A percentile compares a stretch with the other conserved stretches of the same genome.
Evolutionary conservation across 2,113 vertebrate genomes (phyloP).

Genomic region (Dendrocopos noguchii): DNA sequence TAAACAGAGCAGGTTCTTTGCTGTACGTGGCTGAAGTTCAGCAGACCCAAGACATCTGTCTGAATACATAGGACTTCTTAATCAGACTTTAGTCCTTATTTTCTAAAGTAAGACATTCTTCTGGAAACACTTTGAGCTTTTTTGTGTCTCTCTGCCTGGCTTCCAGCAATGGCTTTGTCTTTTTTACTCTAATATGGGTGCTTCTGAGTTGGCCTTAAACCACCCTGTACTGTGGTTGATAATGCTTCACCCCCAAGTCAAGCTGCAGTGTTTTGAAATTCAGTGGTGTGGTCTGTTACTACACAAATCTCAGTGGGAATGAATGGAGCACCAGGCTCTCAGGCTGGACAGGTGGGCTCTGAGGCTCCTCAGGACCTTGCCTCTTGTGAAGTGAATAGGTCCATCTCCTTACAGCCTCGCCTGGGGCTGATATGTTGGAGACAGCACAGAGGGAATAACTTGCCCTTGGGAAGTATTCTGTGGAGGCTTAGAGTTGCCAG

Average conservation of each 20-base stretch:
- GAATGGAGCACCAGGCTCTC: rapidly evolving
- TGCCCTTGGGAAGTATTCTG: neutral
- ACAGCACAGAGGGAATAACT: neutral
- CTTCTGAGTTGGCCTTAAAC: neutral
- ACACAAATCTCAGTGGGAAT: neutral
- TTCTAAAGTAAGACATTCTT: neutral
- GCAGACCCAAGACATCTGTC: neutral
- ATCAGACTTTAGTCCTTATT: neutral
- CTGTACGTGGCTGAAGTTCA: rapidly evolving
- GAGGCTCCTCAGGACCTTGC: neutral
- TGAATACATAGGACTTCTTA: rapidly evolving
- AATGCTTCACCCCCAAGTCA: rapidly evolving
- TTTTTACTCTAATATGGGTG: neutral
- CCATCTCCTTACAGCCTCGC: neutral
- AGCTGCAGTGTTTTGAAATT: rapidly evolving
- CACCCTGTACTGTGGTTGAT: rapidly evolving
- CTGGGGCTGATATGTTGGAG: neutral
- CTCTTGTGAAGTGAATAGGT: neutral
- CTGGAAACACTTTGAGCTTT: neutral
- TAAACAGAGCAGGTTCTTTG: neutral
- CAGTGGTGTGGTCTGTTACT: neutral
- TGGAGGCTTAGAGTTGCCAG: rapidly evolving
- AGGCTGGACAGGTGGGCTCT: neutral
- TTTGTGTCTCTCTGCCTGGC: neutral
- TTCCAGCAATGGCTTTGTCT: neutral